Conservation (phyloP, 2,113 vertebrate species). For the Ginglymostoma cirratum region DNA sequence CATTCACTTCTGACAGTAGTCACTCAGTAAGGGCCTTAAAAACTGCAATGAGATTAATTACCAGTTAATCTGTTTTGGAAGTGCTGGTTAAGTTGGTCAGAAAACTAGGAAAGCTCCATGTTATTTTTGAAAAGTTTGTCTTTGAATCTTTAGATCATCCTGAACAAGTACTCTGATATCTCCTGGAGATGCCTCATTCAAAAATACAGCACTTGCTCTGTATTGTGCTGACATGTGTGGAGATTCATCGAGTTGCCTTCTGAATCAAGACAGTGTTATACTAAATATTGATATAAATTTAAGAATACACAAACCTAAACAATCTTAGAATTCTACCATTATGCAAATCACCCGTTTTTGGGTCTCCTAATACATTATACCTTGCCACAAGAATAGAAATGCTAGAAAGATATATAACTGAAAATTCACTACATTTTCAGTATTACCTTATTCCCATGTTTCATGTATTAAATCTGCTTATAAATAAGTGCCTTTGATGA, state of each 20-base stretch:
- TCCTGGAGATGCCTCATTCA: not conserved
- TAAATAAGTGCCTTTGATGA: not conserved
- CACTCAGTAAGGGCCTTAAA: not conserved
- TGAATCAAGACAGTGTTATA: not conserved
- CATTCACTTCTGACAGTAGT: not conserved
- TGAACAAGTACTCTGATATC: not conserved
- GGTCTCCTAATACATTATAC: not conserved
- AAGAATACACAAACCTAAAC: not conserved
- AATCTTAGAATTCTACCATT: not conserved
- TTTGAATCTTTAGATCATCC: not conserved
- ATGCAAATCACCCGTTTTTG: not conserved
- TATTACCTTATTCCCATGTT: not conserved
- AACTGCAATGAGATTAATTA: not conserved
- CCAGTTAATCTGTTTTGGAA: not conserved
- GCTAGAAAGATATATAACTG: not conserved
- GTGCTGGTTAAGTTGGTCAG: not conserved
- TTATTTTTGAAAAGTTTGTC: not conserved
- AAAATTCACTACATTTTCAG: not conserved
- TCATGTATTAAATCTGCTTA: not conserved
- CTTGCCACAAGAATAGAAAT: not conserved
- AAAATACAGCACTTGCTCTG: not conserved
- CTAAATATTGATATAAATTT: not conserved
- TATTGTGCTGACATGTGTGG: not conserved
- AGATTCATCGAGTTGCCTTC: not conserved
- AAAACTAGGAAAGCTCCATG: not conserved